These are phyloP conservation scores for Anaspis maculata DNA, from an alignment of 2,888 invertebrate genomes.

Conservation along the genomic window DNA sequence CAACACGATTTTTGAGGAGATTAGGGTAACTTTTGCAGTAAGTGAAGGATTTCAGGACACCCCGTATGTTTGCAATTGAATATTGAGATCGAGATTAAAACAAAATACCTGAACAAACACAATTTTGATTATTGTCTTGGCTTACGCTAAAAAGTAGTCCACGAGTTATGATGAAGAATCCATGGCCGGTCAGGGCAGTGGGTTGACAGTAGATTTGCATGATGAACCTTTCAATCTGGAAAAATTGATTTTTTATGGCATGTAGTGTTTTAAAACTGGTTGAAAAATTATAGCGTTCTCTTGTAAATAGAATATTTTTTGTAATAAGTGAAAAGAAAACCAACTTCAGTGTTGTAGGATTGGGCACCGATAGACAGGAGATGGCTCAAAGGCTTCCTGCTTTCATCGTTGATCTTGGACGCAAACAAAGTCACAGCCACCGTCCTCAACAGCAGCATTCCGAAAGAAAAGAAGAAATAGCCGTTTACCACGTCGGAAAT, in stretches of 20 bases:
- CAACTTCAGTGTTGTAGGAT: slow-evolving; percentile 57
- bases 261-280: too few relatives aligned
- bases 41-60: too few relatives aligned
- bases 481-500: slow-evolving; percentile 28
- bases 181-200: slow-evolving; percentile 23
- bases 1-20: too few relatives aligned
- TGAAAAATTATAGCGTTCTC: too few relatives aligned
- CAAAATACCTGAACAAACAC: too few relatives aligned
- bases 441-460: slow-evolving; percentile 32
- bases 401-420: slow-evolving; percentile 33
- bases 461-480: slow-evolving; percentile 33
- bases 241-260: too few relatives aligned
- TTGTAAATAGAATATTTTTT: too few relatives aligned
- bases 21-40: too few relatives aligned
- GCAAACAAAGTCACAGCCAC: slow-evolving; percentile 31
- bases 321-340: too few relatives aligned
- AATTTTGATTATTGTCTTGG: too few relatives aligned
- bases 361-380: slow-evolving; percentile 55
- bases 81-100: too few relatives aligned
- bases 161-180: slow-evolving; percentile 25
- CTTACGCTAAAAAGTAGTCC: slow-evolving; percentile 27
- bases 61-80: too few relatives aligned
- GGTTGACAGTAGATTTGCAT: slow-evolving; percentile 20
- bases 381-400: slow-evolving; percentile 33
- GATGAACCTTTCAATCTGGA: slow-evolving; percentile 23